These are phyloP conservation scores for Takifugu rubripes DNA, from an alignment of 2,797 vertebrate genomes.

Conservation along the genomic window DNA sequence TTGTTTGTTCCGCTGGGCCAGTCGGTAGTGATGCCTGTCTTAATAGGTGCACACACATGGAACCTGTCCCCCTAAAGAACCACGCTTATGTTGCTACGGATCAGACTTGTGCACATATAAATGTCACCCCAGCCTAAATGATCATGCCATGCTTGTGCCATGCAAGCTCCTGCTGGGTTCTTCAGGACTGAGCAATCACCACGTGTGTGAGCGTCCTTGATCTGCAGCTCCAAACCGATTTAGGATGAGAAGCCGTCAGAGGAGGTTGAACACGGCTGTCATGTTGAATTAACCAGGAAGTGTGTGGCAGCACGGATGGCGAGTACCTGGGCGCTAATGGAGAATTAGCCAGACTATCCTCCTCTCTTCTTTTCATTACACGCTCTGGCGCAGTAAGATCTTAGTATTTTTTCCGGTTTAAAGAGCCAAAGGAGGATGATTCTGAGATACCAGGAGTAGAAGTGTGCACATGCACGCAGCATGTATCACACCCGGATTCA, in stretches of 20 bases:
- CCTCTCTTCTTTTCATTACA: slow-evolving; percentile 27
- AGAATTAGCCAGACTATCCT: slow-evolving; percentile 49
- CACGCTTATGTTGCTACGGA: no score
- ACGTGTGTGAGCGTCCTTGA: slow-evolving; percentile 53
- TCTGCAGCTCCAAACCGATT: slow-evolving; percentile 57
- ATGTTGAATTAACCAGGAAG: slow-evolving; percentile 62
- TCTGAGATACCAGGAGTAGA: slow-evolving; percentile 31
- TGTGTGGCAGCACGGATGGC: slow-evolving; percentile 44
- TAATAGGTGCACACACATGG: no score
- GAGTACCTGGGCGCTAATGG: slow-evolving; percentile 57
- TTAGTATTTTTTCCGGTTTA: slow-evolving; percentile 22
- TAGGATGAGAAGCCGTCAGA: slow-evolving; percentile 50
- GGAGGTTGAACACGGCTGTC: slow-evolving; percentile 52
- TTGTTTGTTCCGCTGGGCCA: no score
- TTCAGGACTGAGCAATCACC: slow-evolving; percentile 48
- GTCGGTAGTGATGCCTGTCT: no score
- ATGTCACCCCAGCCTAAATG: background rate
- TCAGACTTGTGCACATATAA: slow-evolving; percentile 1
- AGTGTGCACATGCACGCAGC: slow-evolving; percentile 22
- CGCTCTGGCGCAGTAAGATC: slow-evolving; percentile 30
- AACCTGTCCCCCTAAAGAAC: no score
- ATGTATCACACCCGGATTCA: slow-evolving; percentile 6
- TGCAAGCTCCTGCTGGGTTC: slow-evolving; percentile 33
- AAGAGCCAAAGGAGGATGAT: slow-evolving; percentile 32
- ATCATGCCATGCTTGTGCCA: background rate